Conservation (phyloP, 2,113 vertebrate genomes). For the Addax nasomaculatus region DNA sequence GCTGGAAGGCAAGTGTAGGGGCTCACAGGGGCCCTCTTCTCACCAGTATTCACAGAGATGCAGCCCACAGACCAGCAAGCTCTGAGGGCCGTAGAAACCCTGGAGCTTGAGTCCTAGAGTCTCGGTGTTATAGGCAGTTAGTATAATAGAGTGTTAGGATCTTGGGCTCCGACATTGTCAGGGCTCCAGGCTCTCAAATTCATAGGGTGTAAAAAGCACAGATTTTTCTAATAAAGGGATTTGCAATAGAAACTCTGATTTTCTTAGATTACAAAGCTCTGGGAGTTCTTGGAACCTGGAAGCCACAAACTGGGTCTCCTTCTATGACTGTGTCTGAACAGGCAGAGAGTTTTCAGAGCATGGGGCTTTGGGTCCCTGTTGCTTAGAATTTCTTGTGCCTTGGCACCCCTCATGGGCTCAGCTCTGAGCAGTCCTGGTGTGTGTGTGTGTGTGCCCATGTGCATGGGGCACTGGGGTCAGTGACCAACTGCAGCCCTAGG, state of each 20-base stretch:
- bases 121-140: not conserved
- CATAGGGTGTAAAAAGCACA: not conserved
- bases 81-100: not conserved
- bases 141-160: not conserved
- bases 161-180: not conserved
- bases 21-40: not conserved
- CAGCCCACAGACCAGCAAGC: not conserved
- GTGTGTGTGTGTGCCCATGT: not conserved
- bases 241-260: not conserved
- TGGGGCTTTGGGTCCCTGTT: not conserved
- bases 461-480: not conserved
- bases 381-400: not conserved
- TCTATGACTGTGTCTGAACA: not conserved
- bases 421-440: not conserved
- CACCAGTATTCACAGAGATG: not conserved
- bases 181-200: not conserved
- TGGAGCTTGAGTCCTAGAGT: not conserved
- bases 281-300: not conserved
- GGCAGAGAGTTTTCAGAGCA: not conserved
- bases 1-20: not conserved
- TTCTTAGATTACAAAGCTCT: constrained; percentile 23
- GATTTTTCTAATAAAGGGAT: not conserved
- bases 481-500: not conserved
- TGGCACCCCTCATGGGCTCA: not conserved
- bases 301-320: not conserved